Evolutionary conservation across 2,113 vertebrate species (phyloP).

Genomic region (Dromas ardeola): DNA sequence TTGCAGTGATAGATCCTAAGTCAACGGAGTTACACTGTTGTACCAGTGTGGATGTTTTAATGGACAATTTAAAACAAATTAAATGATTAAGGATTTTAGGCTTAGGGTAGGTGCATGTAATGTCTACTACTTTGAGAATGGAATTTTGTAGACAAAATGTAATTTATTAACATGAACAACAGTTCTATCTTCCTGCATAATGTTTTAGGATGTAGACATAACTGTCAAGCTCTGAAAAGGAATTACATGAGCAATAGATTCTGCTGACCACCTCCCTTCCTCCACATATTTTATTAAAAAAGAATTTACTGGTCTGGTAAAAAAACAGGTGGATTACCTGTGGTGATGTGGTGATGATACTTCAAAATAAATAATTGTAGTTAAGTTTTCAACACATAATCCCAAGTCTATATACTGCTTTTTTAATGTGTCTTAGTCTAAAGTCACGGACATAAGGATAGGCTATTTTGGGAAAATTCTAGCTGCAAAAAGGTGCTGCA

Average conservation of each 20-base stretch:
- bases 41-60: not conserved
- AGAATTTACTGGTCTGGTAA: not conserved
- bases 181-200: not conserved
- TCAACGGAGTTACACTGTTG: not conserved
- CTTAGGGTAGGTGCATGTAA: not conserved
- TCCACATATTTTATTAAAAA: not conserved
- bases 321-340: not conserved
- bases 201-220: not conserved
- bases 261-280: not conserved
- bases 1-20: not conserved
- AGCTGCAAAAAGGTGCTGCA: not conserved
- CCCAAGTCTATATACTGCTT: not conserved
- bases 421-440: not conserved
- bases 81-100: not conserved
- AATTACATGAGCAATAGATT: not conserved
- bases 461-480: not conserved
- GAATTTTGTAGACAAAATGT: not conserved
- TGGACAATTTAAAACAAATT: not conserved
- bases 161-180: not conserved
- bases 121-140: not conserved
- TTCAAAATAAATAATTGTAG: not conserved
- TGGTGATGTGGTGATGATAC: not conserved
- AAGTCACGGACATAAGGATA: not conserved
- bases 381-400: not conserved
- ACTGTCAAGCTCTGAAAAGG: not conserved